Percentiles rank a stretch among this genome's conserved stretches.
Evolutionary conservation across 2,797 vertebrate species (phyloP).

Genomic region (Trachops cirrhosus): DNA sequence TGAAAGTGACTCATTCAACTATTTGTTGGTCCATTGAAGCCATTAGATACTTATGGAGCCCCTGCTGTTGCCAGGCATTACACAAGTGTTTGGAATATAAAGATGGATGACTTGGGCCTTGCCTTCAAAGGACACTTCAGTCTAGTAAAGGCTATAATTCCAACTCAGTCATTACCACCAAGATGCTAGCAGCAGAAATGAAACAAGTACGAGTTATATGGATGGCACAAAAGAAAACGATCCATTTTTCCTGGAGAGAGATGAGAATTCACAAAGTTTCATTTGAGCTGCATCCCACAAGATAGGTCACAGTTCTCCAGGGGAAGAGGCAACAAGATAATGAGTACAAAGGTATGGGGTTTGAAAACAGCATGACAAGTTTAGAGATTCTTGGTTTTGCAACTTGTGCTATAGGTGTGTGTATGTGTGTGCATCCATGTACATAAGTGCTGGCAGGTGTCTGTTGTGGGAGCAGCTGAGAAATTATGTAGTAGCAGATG

Average conservation of each 20-base stretch:
- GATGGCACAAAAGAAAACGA: neutral
- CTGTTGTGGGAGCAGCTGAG: neutral
- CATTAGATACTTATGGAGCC: neutral
- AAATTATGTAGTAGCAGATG: neutral
- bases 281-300: neutral
- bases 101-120: neutral
- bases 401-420: neutral
- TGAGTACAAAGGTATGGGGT: neutral
- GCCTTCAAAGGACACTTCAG: neutral
- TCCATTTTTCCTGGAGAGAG: neutral
- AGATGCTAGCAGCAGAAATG: neutral
- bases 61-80: neutral
- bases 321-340: neutral
- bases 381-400: neutral
- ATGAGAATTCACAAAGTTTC: neutral
- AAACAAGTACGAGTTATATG: neutral
- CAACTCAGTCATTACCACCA: neutral
- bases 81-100: neutral
- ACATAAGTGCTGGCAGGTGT: neutral
- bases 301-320: neutral
- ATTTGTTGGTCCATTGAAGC: neutral
- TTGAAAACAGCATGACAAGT: neutral
- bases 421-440: neutral
- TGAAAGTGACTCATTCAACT: neutral
- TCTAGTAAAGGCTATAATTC: neutral